Conservation (phyloP, 1,140 invertebrate genomes). For the Trichomalopsis sarcophagae region DNA sequence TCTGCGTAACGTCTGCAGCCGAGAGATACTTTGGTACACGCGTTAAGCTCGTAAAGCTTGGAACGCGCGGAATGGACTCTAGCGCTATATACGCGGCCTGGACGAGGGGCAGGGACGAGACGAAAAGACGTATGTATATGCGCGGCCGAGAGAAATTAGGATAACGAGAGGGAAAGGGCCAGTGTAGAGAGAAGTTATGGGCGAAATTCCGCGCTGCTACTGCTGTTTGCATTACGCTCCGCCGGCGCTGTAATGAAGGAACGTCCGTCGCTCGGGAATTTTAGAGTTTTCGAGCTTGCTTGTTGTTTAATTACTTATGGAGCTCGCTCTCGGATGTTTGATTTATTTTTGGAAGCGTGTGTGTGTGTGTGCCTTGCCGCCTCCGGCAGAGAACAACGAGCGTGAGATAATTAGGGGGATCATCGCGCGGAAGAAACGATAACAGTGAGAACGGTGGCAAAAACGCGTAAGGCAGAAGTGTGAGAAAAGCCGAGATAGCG, state of each 20-base stretch:
- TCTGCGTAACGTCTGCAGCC: conserved; percentile 36
- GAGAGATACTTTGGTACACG: conserved; percentile 20
- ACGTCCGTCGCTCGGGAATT: neutral
- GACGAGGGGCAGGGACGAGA: neutral
- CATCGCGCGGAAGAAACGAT: conserved; percentile 20
- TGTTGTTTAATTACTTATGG: neutral
- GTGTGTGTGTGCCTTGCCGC: too few species aligned
- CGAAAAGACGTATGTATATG: conserved; percentile 36
- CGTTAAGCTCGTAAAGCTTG: conserved; percentile 53
- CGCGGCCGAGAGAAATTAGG: conserved; percentile 44
- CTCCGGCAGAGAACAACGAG: neutral
- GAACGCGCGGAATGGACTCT: conserved; percentile 57
- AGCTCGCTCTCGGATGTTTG: too few species aligned
- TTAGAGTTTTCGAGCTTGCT: neutral
- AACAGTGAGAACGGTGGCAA: neutral
- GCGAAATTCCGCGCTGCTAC: conserved; percentile 26
- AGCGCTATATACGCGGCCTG: conserved; percentile 4
- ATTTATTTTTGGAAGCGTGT: too few species aligned
- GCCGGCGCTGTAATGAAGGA: neutral
- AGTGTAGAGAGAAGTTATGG: conserved; percentile 16
- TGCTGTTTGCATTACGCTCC: conserved; percentile 16
- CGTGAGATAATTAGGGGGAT: conserved; percentile 27
- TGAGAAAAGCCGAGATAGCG: conserved; percentile 25
- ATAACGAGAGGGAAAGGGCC: conserved; percentile 25
- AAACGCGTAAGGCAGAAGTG: conserved; percentile 39